Percentiles rank a stretch among this genome's conserved stretches.
Evolutionary conservation across 2,113 vertebrate species (phyloP).

Genomic region (Tachuris rubrigastra): DNA sequence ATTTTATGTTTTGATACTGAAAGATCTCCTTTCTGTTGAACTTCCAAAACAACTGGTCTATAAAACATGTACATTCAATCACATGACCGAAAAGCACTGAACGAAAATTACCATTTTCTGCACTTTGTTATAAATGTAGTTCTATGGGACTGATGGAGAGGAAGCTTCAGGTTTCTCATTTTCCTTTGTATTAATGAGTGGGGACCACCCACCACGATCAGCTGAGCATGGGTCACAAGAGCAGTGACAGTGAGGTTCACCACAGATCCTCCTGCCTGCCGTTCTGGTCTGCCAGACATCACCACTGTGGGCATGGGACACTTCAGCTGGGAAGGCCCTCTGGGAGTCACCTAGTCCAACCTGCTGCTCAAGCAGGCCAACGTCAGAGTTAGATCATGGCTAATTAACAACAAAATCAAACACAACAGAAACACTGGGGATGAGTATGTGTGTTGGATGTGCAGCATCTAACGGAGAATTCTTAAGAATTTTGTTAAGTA

Average conservation of each 20-base stretch:
- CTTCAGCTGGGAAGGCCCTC: not conserved
- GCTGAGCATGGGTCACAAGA: not conserved
- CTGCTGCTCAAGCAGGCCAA: not conserved
- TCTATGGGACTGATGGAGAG: not conserved
- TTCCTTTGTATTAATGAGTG: not conserved
- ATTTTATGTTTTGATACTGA: not conserved
- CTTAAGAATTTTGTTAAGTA: not conserved
- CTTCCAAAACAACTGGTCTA: not conserved
- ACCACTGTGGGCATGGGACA: not conserved
- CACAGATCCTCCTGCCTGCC: not conserved
- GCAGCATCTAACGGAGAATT: not conserved
- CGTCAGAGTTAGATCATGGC: not conserved
- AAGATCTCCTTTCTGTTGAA: not conserved
- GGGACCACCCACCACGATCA: not conserved
- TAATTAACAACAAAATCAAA: not conserved
- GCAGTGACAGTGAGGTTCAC: not conserved
- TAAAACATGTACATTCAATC: not conserved
- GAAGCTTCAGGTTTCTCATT: conserved; percentile 34
- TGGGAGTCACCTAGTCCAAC: not conserved
- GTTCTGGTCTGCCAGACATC: not conserved
- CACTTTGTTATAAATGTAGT: not conserved
- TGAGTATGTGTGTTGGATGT: not conserved
- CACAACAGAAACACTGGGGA: not conserved
- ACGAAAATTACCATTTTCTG: not conserved
- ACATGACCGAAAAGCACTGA: not conserved